These are phyloP conservation scores for Heliconius ethilla DNA, from an alignment of 2,888 invertebrate genomes.

Conservation along the genomic window DNA sequence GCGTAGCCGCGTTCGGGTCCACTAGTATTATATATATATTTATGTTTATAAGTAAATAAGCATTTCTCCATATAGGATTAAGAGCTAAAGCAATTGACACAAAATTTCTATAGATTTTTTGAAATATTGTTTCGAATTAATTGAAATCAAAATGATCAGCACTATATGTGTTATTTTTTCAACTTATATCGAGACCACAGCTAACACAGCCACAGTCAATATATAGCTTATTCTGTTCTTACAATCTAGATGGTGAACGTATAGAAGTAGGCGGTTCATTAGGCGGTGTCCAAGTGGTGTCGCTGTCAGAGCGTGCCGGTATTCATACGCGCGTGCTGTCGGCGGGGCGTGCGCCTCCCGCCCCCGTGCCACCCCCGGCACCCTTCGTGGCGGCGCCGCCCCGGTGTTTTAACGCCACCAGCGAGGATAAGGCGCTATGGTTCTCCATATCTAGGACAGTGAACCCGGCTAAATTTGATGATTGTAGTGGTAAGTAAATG, in stretches of 20 bases:
- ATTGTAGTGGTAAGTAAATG: conserved; percentile 54
- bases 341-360: conserved; percentile 88
- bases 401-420: conserved; percentile 53
- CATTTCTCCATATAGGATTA: too few relatives aligned
- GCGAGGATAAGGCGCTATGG: conserved; percentile 62
- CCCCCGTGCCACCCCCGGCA: conserved; percentile 86
- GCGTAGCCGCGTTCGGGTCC: too few relatives aligned
- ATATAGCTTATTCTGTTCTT: too few relatives aligned
- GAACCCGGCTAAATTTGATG: conserved; percentile 47
- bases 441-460: conserved; percentile 61
- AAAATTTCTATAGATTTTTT: too few relatives aligned
- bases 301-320: conserved; percentile 87
- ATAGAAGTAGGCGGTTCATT: conserved; percentile 91
- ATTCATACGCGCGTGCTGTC: conserved; percentile 92
- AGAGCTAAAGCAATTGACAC: too few relatives aligned
- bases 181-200: background rate
- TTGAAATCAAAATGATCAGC: too few relatives aligned
- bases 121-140: too few relatives aligned
- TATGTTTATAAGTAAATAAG: too few relatives aligned
- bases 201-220: background rate
- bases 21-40: too few relatives aligned
- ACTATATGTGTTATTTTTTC: too few relatives aligned
- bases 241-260: conserved; percentile 57
- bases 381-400: conserved; percentile 79
- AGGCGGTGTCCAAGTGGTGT: conserved; percentile 94